Evolutionary conservation across 2,888 invertebrate genomes (phyloP).

Genomic region (Pediacus dermestoides): DNA sequence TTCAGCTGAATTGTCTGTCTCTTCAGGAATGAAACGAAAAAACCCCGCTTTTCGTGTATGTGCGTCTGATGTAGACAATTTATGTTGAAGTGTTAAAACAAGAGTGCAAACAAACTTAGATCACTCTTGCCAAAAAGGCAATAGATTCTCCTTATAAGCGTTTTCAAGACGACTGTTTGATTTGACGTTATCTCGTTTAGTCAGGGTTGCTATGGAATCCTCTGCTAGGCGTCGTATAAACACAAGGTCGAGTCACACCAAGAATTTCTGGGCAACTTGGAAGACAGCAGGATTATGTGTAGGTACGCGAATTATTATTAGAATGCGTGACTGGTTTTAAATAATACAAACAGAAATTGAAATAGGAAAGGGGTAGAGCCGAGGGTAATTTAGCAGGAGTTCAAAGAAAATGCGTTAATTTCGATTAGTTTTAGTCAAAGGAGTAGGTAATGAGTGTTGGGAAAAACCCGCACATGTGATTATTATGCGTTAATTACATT

Average conservation of each 20-base stretch:
- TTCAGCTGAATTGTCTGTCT: slow-evolving; percentile 4
- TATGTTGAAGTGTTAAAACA: slow-evolving; percentile 11
- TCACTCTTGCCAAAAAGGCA: slow-evolving; percentile 16
- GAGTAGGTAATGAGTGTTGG: no score
- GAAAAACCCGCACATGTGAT: no score
- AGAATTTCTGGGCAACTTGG: slow-evolving; percentile 23
- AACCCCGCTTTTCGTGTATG: no score
- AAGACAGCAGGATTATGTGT: slow-evolving; percentile 22
- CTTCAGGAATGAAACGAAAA: slow-evolving; percentile 6
- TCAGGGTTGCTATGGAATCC: slow-evolving; percentile 38
- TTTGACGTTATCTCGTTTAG: slow-evolving; percentile 35
- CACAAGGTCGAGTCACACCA: slow-evolving; percentile 28
- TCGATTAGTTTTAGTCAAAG: no score
- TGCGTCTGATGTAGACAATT: slow-evolving; percentile 5
- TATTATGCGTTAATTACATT: no score
- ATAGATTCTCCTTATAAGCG: slow-evolving; percentile 20
- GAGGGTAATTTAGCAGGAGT: no score
- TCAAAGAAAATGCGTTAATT: no score
- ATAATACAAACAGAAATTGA: no score
- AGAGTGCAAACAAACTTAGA: slow-evolving; percentile 18
- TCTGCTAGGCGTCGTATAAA: slow-evolving; percentile 30
- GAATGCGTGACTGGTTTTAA: no score
- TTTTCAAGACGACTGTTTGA: slow-evolving; percentile 27
- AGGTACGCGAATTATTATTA: slow-evolving; percentile 24
- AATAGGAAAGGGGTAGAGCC: no score